phyloP scores from a whole-genome alignment of 2,888 invertebrate genomes.

The Oligia fasciuncula region DNA sequence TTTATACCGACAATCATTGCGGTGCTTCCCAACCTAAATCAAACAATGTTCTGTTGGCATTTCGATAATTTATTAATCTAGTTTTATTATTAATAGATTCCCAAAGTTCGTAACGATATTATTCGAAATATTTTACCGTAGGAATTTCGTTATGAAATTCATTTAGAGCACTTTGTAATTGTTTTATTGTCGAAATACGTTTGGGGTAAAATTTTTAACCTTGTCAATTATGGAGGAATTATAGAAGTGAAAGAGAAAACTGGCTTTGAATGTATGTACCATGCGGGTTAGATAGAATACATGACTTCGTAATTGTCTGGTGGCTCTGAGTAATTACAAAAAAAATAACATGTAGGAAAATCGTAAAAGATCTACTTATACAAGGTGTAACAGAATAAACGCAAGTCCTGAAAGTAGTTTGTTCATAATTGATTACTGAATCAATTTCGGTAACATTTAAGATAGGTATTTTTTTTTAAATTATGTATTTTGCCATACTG shows the following conservation, averaged over 20 bases:
- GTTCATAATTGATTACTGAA: too few species aligned
- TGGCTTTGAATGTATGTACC: neutral
- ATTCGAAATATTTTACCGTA: constrained; percentile 36
- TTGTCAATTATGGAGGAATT: constrained; percentile 3
- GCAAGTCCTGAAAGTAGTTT: too few species aligned
- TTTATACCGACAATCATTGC: neutral
- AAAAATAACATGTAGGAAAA: neutral
- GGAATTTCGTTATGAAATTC: constrained; percentile 38
- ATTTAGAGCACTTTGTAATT: constrained; percentile 28
- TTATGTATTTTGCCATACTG: too few species aligned
- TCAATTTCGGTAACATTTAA: too few species aligned
- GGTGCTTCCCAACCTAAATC: neutral
- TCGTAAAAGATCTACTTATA: neutral
- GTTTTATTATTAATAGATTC: constrained; percentile 39
- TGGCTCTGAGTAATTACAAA: neutral
- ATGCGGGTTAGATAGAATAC: neutral
- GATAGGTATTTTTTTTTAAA: too few species aligned
- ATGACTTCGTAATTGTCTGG: too few species aligned
- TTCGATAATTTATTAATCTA: constrained; percentile 40
- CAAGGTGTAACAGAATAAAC: too few species aligned
- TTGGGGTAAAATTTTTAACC: neutral
- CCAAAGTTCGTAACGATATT: constrained; percentile 38
- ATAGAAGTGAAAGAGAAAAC: neutral
- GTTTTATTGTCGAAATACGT: constrained; percentile 35
- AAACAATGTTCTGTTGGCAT: constrained; percentile 27